Conservation (phyloP, 2,888 invertebrate genomes). For the Clivina fossor region DNA sequence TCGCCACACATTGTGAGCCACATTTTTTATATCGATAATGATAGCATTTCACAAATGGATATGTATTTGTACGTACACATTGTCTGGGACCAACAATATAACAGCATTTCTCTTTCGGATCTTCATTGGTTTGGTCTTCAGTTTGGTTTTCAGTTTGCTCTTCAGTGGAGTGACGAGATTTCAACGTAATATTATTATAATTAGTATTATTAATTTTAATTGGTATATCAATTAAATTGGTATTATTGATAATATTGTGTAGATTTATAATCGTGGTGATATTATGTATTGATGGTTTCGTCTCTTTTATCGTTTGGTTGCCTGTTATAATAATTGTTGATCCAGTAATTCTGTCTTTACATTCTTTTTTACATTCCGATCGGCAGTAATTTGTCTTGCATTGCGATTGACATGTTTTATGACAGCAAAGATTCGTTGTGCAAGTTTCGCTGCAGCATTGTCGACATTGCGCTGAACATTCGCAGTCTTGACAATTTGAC, state of each 20-base stretch:
- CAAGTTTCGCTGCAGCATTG: slow-evolving; percentile 39
- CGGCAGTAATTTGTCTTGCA: slow-evolving; percentile 47
- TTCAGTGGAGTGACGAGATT: slow-evolving; percentile 4
- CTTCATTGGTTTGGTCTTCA: slow-evolving; percentile 1
- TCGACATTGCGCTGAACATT: slow-evolving; percentile 43
- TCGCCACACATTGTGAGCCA: slow-evolving; percentile 47
- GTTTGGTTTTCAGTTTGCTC: slow-evolving; percentile 4
- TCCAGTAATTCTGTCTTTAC: no score
- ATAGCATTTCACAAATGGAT: slow-evolving; percentile 48
- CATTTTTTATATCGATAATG: slow-evolving; percentile 47
- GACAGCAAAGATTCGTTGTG: slow-evolving; percentile 48
- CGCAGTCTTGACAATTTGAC: slow-evolving; percentile 44
- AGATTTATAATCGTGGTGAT: slow-evolving; percentile 52
- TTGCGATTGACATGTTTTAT: slow-evolving; percentile 49
- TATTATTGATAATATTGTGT: slow-evolving; percentile 52
- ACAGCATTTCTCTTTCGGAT: slow-evolving; percentile 45
- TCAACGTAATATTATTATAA: no score
- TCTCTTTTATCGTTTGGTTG: not conserved
- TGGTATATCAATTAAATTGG: slow-evolving; percentile 51
- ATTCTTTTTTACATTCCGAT: slow-evolving; percentile 11
- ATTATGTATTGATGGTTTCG: slow-evolving; percentile 46
- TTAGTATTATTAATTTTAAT: no score
- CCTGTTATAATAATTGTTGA: no score
- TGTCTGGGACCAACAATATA: slow-evolving; percentile 50
- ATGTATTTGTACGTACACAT: slow-evolving; percentile 44